Percentiles rank a stretch among this genome's conserved stretches.
Conservation (phyloP, 2,113 vertebrate species). For the Potamarius usumacintae region DNA sequence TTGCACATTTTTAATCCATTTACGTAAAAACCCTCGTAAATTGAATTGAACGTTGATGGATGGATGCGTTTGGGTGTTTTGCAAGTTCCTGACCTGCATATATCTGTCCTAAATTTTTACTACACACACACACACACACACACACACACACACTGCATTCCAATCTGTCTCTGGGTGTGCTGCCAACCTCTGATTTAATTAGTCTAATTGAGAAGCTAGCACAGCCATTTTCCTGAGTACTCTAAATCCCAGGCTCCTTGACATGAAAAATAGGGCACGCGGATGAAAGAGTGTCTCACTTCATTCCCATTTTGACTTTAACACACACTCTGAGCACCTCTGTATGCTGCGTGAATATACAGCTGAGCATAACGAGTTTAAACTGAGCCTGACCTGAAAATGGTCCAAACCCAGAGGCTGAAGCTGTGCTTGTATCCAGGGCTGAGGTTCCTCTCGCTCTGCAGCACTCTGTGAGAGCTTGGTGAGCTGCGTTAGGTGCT, state of each 20-base stretch:
- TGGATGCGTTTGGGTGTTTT: background rate
- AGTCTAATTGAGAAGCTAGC: slow-evolving; percentile 72
- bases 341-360: background rate
- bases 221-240: slow-evolving; percentile 72
- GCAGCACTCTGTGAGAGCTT: background rate
- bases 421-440: background rate
- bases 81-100: background rate
- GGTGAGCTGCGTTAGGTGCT: background rate
- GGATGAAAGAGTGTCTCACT: slow-evolving; percentile 19
- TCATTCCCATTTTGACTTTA: slow-evolving; percentile 3
- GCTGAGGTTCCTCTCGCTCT: background rate
- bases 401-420: background rate
- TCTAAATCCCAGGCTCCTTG: slow-evolving; percentile 62
- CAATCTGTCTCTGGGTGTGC: slow-evolving; percentile 53
- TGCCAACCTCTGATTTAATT: slow-evolving; percentile 67
- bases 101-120: background rate
- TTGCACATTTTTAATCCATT: background rate
- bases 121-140: slow-evolving; percentile 38
- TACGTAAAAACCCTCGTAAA: background rate
- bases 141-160: slow-evolving; percentile 30
- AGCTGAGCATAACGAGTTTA: background rate
- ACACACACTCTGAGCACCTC: background rate
- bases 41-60: background rate
- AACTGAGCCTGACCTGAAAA: background rate
- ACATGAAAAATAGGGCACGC: slow-evolving; percentile 55